A percentile compares a stretch with the other conserved stretches of the same genome.
Evolutionary conservation across 2,113 vertebrate species (phyloP).

Genomic region (Grammomys surdaster): DNA sequence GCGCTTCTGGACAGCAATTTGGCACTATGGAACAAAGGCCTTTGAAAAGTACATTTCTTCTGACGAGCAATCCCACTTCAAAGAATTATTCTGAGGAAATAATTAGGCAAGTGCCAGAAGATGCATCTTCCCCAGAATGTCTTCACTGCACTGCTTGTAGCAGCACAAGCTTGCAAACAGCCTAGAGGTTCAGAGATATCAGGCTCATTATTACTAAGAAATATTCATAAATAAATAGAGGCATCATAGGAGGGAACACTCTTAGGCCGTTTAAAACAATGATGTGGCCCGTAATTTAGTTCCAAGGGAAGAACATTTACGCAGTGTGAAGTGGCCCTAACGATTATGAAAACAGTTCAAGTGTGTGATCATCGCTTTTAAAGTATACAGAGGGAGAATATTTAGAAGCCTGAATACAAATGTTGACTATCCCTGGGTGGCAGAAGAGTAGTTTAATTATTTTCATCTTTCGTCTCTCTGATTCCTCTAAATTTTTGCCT

Average conservation of each 20-base stretch:
- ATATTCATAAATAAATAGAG: slow-evolving; percentile 50
- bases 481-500: slow-evolving; percentile 19
- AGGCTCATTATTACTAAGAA: background rate
- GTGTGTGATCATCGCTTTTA: background rate
- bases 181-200: background rate
- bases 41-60: slow-evolving; percentile 74
- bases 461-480: slow-evolving; percentile 45
- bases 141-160: slow-evolving; percentile 27
- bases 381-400: background rate
- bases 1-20: slow-evolving; percentile 70
- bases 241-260: background rate
- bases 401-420: background rate
- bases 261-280: slow-evolving; percentile 60
- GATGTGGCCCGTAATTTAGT: background rate
- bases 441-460: slow-evolving; percentile 9
- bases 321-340: background rate
- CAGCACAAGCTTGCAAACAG: slow-evolving; percentile 27
- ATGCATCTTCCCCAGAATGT: slow-evolving; percentile 57
- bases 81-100: slow-evolving; percentile 77
- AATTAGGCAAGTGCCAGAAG: slow-evolving; percentile 76
- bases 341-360: background rate
- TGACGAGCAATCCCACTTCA: slow-evolving; percentile 61
- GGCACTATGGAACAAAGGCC: slow-evolving; percentile 73
- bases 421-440: background rate
- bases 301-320: background rate